phyloP scores from a whole-genome alignment of 1,140 invertebrate species.

The Micrasema minimum region DNA sequence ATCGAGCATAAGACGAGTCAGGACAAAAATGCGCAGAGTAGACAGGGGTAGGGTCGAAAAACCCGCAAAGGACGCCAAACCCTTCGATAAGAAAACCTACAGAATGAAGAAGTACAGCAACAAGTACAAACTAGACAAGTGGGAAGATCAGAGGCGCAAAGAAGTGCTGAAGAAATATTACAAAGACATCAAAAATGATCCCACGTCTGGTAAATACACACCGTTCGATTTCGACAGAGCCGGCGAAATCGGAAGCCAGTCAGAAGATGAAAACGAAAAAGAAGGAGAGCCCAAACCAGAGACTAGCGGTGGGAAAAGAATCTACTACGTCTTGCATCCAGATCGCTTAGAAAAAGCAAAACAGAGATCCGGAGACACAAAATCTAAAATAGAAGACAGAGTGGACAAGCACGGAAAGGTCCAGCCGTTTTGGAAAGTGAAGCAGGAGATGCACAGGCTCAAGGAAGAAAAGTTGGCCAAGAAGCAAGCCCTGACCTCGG shows the following conservation, averaged over 20 bases:
- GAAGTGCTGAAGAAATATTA: conserved; percentile 66
- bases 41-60: conserved; percentile 43
- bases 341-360: conserved; percentile 58
- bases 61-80: conserved; percentile 57
- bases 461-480: conserved; percentile 69
- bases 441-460: conserved; percentile 67
- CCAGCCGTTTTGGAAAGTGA: conserved; percentile 67
- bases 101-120: conserved; percentile 75
- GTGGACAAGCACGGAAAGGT: conserved; percentile 38
- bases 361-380: conserved; percentile 8
- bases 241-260: conserved; percentile 43
- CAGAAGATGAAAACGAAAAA: conserved; percentile 51
- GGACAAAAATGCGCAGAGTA: conserved; percentile 47
- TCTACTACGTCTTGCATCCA: conserved; percentile 63
- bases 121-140: conserved; percentile 74
- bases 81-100: conserved; percentile 74
- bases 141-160: conserved; percentile 72
- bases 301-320: conserved; percentile 48
- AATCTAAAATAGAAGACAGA: conserved; percentile 18
- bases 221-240: conserved; percentile 55
- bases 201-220: conserved; percentile 49
- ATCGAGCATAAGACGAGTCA: background rate
- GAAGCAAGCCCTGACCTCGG: conserved; percentile 63
- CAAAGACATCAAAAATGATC: conserved; percentile 68
- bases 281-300: conserved; percentile 6